Base-by-base conservation (phyloP, 2,113 vertebrate species). In the Cettia cetti region DNA sequence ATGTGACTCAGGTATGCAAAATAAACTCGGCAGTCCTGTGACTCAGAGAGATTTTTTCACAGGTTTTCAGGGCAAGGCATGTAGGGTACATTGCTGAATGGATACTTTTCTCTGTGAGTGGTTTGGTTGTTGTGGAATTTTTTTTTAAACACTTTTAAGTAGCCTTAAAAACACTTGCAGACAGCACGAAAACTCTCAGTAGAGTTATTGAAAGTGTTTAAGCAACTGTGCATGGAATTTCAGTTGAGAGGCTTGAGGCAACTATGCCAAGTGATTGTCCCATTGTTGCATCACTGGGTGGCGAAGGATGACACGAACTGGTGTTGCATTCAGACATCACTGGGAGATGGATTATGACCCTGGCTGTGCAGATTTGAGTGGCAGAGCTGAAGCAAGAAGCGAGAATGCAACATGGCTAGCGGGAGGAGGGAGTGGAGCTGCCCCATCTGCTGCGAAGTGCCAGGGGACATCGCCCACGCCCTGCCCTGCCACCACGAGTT, bases 291-390 rank as follows among this genome's bases (percentile, higher is more conserved):
- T 23, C 37, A 28, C 59, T 7, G 50, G 11, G 42, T 2, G 10
- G 15, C 8, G 0, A 10, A 33, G 31, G 66, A 12, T 10, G 42
- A 22, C 50, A 19, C 1, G 17, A 18, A 11, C 40, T 2, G 7
- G 6, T 3, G 31, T 2, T 27, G 35, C 50, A 37, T 42, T 80
- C 5, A 33, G 31, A 57, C 59, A 42, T 57, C 68, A 44, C 44
- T 5, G 66, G 17, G 42, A 27, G 21, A 2, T 3, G 68, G 31
- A 39, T 24, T 44, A 23, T 28, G 33, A 74, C 18, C 18, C 18
- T 1, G 49, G 10, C 56, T 5, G 13, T 2, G 1, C 28, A 26
- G 65, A 14, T 17, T 11, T 3, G 28, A 2, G 18, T 2, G 39
- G 22, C 72, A 69, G 63, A 35, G 14, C 49, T 15, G 40, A 24